Evolutionary conservation across 2,113 vertebrate genomes (phyloP).

Genomic region (Scartelaos histophorus): DNA sequence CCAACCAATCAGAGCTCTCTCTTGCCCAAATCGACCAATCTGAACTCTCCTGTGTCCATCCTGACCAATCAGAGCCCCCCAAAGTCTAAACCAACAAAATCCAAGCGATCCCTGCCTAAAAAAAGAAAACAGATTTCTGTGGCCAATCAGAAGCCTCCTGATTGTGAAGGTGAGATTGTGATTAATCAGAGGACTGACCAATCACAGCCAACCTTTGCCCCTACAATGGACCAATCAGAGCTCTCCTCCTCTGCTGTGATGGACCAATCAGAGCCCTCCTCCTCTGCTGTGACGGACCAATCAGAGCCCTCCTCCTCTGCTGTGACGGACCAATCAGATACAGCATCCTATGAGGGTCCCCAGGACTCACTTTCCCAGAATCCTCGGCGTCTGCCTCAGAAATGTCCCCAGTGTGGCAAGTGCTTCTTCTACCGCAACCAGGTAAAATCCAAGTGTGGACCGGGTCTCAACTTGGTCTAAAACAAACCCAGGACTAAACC

Average conservation of each 20-base stretch:
- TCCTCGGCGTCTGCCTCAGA: slow-evolving; percentile 70
- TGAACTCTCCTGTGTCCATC: background rate
- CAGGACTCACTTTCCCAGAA: slow-evolving; percentile 55
- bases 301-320: background rate
- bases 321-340: slow-evolving; percentile 29
- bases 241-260: background rate
- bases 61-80: background rate
- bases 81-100: background rate
- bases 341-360: slow-evolving; percentile 17
- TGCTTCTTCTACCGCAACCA: slow-evolving; percentile 74
- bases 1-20: slow-evolving; percentile 39
- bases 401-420: slow-evolving; percentile 70
- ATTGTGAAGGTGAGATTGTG: background rate
- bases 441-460: slow-evolving; percentile 26
- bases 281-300: background rate
- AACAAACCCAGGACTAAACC: background rate
- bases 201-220: slow-evolving; percentile 22
- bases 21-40: slow-evolving; percentile 31
- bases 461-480: background rate
- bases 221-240: background rate
- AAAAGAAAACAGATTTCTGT: slow-evolving; percentile 37
- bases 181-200: slow-evolving; percentile 10
- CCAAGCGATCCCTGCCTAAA: slow-evolving; percentile 15
- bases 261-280: background rate
- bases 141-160: background rate